phyloP scores from a whole-genome alignment of 2,797 vertebrate species.

The Ciconia nigra region DNA sequence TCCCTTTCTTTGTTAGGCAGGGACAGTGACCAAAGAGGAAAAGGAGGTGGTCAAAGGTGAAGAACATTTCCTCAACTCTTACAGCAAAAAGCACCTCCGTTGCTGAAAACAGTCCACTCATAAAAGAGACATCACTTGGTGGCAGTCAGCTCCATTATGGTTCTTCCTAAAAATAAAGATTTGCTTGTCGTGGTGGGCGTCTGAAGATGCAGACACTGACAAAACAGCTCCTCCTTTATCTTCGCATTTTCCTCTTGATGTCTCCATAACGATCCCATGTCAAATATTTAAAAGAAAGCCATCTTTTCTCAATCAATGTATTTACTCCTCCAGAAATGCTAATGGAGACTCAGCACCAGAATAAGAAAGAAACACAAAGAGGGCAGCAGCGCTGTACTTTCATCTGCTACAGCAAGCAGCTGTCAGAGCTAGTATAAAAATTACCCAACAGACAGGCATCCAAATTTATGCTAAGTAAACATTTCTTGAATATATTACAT shows the following conservation, averaged over 20 bases:
- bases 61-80: background rate
- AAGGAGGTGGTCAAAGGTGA: background rate
- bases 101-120: background rate
- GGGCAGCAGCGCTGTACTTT: background rate
- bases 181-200: background rate
- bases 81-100: background rate
- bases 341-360: background rate
- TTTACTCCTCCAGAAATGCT: slow-evolving; percentile 45
- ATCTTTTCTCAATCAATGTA: background rate
- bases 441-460: background rate
- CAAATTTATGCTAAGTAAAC: slow-evolving; percentile 18
- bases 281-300: slow-evolving; percentile 11
- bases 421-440: background rate
- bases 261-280: background rate
- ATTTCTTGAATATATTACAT: background rate
- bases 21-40: background rate
- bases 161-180: slow-evolving; percentile 49
- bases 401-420: slow-evolving; percentile 13
- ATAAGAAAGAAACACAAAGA: slow-evolving; percentile 11
- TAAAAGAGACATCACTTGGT: background rate
- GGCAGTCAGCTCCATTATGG: background rate
- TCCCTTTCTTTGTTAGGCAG: background rate
- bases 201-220: background rate
- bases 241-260: slow-evolving; percentile 9
- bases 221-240: slow-evolving; percentile 46